Evolutionary conservation across 2,797 vertebrate species (phyloP).

Genomic region (Periophthalmus magnuspinnatus): DNA sequence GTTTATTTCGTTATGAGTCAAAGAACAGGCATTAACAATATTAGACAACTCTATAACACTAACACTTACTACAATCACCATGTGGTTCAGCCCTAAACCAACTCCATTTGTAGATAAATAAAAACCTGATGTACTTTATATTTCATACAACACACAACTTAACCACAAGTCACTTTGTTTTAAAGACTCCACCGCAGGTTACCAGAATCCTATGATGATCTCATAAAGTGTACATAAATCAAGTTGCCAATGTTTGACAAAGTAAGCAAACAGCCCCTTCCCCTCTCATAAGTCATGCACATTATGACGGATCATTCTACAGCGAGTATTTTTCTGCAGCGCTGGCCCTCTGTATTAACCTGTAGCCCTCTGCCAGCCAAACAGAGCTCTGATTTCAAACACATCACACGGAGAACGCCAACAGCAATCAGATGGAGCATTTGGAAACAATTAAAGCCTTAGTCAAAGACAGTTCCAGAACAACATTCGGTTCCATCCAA

Average conservation of each 20-base stretch:
- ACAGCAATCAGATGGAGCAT: slow-evolving; percentile 68
- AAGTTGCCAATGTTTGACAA: slow-evolving; percentile 15
- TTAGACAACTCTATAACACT: no score
- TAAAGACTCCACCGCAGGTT: background rate
- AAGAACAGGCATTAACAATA: background rate
- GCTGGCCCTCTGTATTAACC: slow-evolving; percentile 40
- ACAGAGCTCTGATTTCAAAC: slow-evolving; percentile 54
- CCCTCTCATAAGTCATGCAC: slow-evolving; percentile 29
- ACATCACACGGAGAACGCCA: slow-evolving; percentile 45
- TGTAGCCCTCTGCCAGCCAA: slow-evolving; percentile 40
- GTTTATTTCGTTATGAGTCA: background rate
- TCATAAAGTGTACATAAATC: slow-evolving; percentile 2
- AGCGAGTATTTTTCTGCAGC: slow-evolving; percentile 21
- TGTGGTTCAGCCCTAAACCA: background rate
- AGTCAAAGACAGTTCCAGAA: slow-evolving; percentile 60
- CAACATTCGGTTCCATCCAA: slow-evolving; percentile 48
- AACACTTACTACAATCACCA: no score
- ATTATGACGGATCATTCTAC: slow-evolving; percentile 8
- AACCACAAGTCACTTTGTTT: background rate
- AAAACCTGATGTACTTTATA: background rate
- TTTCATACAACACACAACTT: background rate
- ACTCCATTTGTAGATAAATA: background rate
- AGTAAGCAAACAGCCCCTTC: slow-evolving; percentile 35
- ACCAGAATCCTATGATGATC: background rate
- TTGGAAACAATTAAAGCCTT: slow-evolving; percentile 71